Evolutionary conservation across 1,140 invertebrate genomes (phyloP), one percentile per base, ranked within the genome.

Genomic region (Drosophila sulfurigaster): DNA sequence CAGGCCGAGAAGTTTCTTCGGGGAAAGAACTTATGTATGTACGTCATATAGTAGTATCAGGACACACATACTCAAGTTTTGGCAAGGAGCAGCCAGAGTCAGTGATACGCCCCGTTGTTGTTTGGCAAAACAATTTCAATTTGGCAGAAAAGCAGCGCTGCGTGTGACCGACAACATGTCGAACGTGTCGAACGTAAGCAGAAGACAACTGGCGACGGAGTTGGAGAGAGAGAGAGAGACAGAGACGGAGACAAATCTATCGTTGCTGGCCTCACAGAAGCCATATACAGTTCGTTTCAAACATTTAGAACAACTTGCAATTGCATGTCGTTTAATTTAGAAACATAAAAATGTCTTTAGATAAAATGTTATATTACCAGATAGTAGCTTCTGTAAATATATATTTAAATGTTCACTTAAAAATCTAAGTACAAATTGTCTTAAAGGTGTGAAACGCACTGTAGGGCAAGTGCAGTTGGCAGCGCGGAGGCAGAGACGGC

Each of bases 71-170:
- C n/a, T 10, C 43, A 28, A n/a, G 30, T 70, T 25, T 66, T 65
- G 57, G 48, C 28, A 68, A 54, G 25, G 41, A 63, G 41, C 52
- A 64, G 54, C 5, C 11, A 41, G 56, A 25, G 54, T 68, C 38
- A 62, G 66, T 48, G 54, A 49, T 75, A 69, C 72, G 66, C 66
- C 66, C 72, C 66, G 58, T 69, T 75, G 67, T 75, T 75, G 66
- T 64, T 79, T 56, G 66, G 56, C 43, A 78, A 78, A 88, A 82
- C 83, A 88, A 86, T 86, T 86, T 86, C 82, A 88, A 88, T 86
- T 86, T 88, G 82, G 80, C 82, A 79, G 35, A 77, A 79, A 67
- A 49, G 56, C 76, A 88, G 76, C 76, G 79, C 76, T 88, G 83
- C 82, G 60, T 88, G 79, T 56, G 65, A 67, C 63, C 80, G 49